These are phyloP conservation scores for Myiozetetes cayanensis DNA, from an alignment of 2,113 vertebrate species.

Conservation along the genomic window DNA sequence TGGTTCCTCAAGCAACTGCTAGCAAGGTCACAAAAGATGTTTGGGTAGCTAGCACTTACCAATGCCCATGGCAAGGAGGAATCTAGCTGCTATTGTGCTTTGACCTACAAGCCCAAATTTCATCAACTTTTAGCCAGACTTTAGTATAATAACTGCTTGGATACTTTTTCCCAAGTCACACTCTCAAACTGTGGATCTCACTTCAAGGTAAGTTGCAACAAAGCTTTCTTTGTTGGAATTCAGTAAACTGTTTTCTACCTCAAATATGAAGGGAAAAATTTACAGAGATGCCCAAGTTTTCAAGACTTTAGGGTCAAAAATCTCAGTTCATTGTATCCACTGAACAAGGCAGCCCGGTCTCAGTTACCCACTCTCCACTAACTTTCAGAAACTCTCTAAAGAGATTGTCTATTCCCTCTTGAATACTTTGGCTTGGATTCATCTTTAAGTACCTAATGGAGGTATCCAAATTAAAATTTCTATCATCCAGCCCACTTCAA, in stretches of 20 bases:
- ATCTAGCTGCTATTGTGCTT: not conserved
- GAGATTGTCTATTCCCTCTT: not conserved
- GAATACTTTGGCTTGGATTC: not conserved
- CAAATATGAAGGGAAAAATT: not conserved
- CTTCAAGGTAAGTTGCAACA: not conserved
- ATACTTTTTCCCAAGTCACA: not conserved
- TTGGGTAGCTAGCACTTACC: not conserved
- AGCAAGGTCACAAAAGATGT: not conserved
- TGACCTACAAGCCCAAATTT: not conserved
- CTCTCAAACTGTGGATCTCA: not conserved
- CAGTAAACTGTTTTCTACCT: not conserved
- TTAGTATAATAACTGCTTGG: not conserved
- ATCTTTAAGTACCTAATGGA: slow-evolving; percentile 2
- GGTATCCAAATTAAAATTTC: not conserved
- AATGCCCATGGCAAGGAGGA: not conserved
- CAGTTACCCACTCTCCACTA: not conserved
- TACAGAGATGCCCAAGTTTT: not conserved
- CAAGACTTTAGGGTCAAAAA: not conserved
- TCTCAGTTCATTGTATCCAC: not conserved
- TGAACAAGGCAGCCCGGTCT: not conserved
- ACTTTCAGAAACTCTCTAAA: not conserved
- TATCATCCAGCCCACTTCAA: not conserved
- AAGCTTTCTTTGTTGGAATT: not conserved
- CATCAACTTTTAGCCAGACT: not conserved
- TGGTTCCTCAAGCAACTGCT: not conserved